Conservation (phyloP, 2,113 vertebrate genomes). For the Paedocypris sp. region DNA sequence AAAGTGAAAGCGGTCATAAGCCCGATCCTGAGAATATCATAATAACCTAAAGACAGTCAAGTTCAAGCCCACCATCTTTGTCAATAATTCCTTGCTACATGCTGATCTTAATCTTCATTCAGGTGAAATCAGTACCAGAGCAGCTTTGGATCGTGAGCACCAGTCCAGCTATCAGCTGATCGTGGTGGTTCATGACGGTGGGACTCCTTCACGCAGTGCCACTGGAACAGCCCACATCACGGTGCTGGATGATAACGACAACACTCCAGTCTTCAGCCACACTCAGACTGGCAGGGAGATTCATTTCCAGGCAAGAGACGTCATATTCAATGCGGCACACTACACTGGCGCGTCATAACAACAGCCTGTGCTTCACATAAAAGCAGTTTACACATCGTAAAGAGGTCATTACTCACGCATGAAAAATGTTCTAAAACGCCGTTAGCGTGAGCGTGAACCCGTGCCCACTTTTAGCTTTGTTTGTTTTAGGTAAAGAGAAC, state of each 20-base stretch:
- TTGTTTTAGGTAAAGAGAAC: background rate
- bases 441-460: background rate
- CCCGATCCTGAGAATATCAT: no score
- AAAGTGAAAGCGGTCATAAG: no score
- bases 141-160: conserved; percentile 78
- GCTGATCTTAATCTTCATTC: no score
- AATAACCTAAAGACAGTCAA: no score
- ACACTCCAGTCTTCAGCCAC: conserved; percentile 73
- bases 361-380: background rate
- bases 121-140: conserved; percentile 86
- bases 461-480: conserved; percentile 3
- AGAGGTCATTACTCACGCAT: background rate
- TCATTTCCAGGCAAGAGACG: conserved; percentile 62
- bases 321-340: background rate
- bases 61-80: no score
- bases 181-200: conserved; percentile 84
- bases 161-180: conserved; percentile 88
- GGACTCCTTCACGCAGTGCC: conserved; percentile 79
- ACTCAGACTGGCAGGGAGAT: conserved; percentile 64
- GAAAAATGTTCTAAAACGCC: background rate
- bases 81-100: no score
- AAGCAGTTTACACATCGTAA: conserved; percentile 18
- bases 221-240: conserved; percentile 81
- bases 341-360: conserved; percentile 2
- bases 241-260: conserved; percentile 90